Evolutionary conservation across 2,888 invertebrate species (phyloP).

Genomic region (Nephrotoma guestfalica): DNA sequence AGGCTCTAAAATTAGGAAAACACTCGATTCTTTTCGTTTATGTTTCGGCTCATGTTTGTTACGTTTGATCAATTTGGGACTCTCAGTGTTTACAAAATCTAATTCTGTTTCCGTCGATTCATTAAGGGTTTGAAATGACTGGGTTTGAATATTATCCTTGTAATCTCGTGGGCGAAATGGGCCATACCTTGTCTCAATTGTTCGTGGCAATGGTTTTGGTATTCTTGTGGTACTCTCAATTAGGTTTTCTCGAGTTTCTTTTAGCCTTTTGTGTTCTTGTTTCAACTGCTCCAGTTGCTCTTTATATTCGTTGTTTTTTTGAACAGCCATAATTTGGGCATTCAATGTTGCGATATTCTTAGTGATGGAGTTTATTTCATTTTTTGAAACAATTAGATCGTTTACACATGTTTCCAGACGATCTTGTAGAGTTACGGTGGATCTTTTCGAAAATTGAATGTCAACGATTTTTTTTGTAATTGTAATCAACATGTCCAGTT

Average conservation of each 20-base stretch:
- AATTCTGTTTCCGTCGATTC: neutral
- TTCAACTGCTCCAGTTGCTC: constrained; percentile 6
- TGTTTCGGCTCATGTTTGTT: neutral
- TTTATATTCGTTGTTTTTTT: constrained; percentile 9
- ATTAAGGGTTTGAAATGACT: neutral
- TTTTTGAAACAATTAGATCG: constrained; percentile 22
- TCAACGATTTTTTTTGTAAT: constrained; percentile 7
- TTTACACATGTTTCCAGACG: constrained; percentile 10
- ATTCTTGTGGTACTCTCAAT: neutral
- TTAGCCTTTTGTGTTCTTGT: constrained; percentile 5
- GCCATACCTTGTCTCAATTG: neutral
- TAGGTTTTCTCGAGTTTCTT: neutral
- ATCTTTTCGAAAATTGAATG: constrained; percentile 4
- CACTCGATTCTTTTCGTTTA: constrained; percentile 1
- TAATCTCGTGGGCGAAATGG: neutral
- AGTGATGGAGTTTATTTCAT: constrained; percentile 21
- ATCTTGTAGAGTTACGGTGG: neutral
- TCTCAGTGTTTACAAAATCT: neutral
- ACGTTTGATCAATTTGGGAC: neutral
- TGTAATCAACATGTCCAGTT: constrained; percentile 8
- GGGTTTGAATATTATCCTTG: neutral
- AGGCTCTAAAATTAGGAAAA: constrained; percentile 7
- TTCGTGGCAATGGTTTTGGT: neutral
- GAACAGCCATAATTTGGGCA: constrained; percentile 10
- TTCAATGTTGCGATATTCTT: constrained; percentile 10